Base-by-base conservation (phyloP, 2,113 vertebrate species). In the Poeciliopsis turrubarensis region DNA sequence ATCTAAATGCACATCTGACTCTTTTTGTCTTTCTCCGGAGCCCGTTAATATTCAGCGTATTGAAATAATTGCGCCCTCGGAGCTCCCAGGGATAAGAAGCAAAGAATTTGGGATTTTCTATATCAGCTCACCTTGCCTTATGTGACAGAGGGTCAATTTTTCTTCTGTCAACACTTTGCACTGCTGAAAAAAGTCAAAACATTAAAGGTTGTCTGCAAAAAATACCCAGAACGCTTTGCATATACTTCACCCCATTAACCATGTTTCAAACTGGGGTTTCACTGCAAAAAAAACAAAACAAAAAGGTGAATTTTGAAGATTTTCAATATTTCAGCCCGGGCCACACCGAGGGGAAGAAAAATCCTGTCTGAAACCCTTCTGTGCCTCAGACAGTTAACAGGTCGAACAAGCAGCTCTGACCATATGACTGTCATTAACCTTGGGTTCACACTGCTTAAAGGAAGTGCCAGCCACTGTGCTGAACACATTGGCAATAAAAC, bases 1-100 rank as follows among this genome's bases (percentile, higher is more conserved):
- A 90, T 90, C 75, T 78, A 80, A 90, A 92, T 84, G 44, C 81
- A 71, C 78, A 78, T 65, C 76, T 80, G 81, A 73, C 82, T 70
- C 51, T 81, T 69, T 77, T 60, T 54, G 60, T 79, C 60, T 75
- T 57, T 77, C 44, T 44, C 64, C 30, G 25, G 60, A 72, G 68
- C 37, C 60, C 11, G 66, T 19, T 64, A 44, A 54, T 75, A 29
- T 79, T 70, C 83, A 85, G 81, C 32, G 30, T 51, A 68, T 68
- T 78, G 72, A 68, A 85, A 79, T 82, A 83, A 86, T 68, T 51
- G 74, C n/a, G 27, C 77, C 68, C 39, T 63, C 47, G 65, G 41
- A 65, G 64, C 71, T 71, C 8, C 13, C 64, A 0, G 3, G 61
- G 65, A 84, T 77, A 73, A 72, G 72, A 77, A 27, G 60, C 77